These are phyloP conservation scores for Stenoptilia bipunctidactyla DNA, from an alignment of 2,888 invertebrate genomes.

Conservation along the genomic window DNA sequence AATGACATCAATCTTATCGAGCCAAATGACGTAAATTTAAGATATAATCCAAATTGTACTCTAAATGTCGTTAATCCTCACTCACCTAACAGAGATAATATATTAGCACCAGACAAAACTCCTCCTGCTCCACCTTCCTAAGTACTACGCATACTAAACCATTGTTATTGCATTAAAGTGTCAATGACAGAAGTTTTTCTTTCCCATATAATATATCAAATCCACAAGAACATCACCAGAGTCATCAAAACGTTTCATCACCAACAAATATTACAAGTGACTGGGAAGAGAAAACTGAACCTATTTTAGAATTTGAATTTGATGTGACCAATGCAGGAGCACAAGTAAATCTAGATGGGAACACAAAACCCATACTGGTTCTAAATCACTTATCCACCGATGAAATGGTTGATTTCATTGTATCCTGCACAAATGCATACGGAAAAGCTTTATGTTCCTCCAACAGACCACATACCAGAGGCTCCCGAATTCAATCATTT, in stretches of 20 bases:
- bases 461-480: constrained; percentile 7
- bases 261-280: background rate
- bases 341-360: constrained; percentile 5
- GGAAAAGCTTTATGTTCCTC: constrained; percentile 4
- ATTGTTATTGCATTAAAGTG: too few species aligned
- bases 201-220: too few species aligned
- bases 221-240: too few species aligned
- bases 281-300: constrained; percentile 2
- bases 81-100: background rate
- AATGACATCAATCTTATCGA: constrained; percentile 1
- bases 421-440: constrained; percentile 6
- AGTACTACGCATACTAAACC: too few species aligned
- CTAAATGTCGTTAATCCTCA: background rate
- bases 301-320: constrained; percentile 6
- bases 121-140: too few species aligned
- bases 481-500: constrained; percentile 3
- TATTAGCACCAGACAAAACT: too few species aligned
- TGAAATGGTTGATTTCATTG: constrained; percentile 6
- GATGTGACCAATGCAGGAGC: constrained; percentile 2
- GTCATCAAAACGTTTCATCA: too few species aligned
- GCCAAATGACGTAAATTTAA: background rate
- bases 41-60: background rate
- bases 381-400: constrained; percentile 3
- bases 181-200: too few species aligned
- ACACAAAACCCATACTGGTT: constrained; percentile 3